Base-by-base conservation (phyloP, 2,113 vertebrate genomes). In the Colistium nudipinnis region DNA sequence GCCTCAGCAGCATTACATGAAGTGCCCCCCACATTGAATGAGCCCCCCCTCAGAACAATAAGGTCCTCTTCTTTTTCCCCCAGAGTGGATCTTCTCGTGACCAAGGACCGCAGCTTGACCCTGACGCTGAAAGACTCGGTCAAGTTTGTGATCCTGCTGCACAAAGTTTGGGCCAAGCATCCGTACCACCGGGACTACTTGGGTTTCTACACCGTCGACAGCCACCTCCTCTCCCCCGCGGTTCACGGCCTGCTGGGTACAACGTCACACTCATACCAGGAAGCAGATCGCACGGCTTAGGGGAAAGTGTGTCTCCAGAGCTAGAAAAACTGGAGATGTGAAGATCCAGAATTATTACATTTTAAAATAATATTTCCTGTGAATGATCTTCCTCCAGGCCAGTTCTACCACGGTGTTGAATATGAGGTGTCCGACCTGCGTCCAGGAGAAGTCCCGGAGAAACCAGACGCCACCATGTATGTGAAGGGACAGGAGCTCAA, bases 171-270 rank as follows among this genome's bases (percentile, higher is more conserved):
- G 96, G 91, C 91, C 86, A 93, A 94, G 49, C 93, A 97, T 71
- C 95, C 95, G 0, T 83, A 91, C 55, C 95, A 96, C 75, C 87
- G 70, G 60, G 94, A 98, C 81, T 98, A 96, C 74, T 88, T 99
- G 53, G 97, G 97, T 27, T 94, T 99, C 63, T 99, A 99, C 33
- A 96, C 94, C 11, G 3, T 96, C 72, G 93, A 96, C 74, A 94
- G 92, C 64, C 94, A 94, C 74, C 89, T 90, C 36, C 84, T 98
- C 47, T 98, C 97, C 36, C 62, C 85, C 11, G 82, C 79, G 52
- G 96, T 96, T 25, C 96, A 98, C 4, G 98, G 98, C 39, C 90
- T 99, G 8, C 90, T 99, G 83, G 98, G 98, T 99, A 96, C 39
- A 84, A 54, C 56, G 36, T 45, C 22, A 53, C 24, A 52, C 11